Percentiles rank a stretch among this genome's conserved stretches.
Evolutionary conservation across 1,140 invertebrate genomes (phyloP).

Genomic region (Magallana ariakensis): DNA sequence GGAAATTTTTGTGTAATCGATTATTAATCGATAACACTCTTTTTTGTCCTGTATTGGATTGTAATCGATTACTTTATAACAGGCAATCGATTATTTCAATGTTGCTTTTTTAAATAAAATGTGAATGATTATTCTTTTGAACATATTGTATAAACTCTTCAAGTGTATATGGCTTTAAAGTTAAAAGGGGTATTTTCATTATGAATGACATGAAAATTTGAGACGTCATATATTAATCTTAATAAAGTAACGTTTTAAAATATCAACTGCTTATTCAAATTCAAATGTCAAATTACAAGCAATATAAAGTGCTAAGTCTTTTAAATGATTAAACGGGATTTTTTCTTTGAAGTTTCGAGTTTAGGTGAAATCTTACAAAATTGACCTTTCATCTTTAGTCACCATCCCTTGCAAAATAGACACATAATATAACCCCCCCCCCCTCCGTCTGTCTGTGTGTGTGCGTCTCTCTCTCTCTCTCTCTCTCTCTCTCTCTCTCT

Average conservation of each 20-base stretch:
- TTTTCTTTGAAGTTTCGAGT: too few relatives aligned
- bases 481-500: too few relatives aligned
- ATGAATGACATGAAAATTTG: neutral
- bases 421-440: too few relatives aligned
- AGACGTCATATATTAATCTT: neutral
- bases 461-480: too few relatives aligned
- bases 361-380: too few relatives aligned
- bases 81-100: neutral
- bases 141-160: conserved; percentile 5
- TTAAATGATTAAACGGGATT: neutral
- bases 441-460: too few relatives aligned
- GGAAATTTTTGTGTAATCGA: neutral
- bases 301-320: too few relatives aligned
- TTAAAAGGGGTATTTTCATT: neutral
- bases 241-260: neutral
- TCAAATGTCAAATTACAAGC: neutral
- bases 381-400: too few relatives aligned
- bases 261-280: neutral
- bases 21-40: too few relatives aligned
- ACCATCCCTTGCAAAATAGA: too few relatives aligned
- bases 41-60: neutral
- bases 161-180: neutral
- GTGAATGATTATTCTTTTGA: neutral
- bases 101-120: neutral
- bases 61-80: neutral